Evolutionary conservation across 2,797 vertebrate species (phyloP).

Genomic region (Aselliscus stoliczkanus): DNA sequence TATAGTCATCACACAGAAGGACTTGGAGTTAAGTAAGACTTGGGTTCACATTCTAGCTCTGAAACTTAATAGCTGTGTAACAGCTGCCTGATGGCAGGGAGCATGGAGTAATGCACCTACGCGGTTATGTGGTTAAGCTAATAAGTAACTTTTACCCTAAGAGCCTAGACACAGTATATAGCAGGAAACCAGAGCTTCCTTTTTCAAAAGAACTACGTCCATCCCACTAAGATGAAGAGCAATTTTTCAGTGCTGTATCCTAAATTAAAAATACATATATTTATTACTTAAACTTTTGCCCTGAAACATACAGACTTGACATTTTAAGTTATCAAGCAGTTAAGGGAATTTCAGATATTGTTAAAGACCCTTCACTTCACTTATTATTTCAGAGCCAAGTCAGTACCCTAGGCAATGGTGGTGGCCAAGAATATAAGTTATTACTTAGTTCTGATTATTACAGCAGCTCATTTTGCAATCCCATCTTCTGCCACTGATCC

Average conservation of each 20-base stretch:
- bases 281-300: background rate
- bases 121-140: background rate
- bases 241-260: background rate
- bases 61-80: background rate
- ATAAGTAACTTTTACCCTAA: background rate
- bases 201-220: background rate
- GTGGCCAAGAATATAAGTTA: background rate
- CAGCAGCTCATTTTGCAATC: background rate
- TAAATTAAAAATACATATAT: background rate
- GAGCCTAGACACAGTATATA: background rate
- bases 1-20: background rate
- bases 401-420: background rate
- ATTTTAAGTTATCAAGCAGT: background rate
- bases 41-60: background rate
- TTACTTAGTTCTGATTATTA: background rate
- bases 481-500: background rate
- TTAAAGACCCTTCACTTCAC: background rate
- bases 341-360: background rate
- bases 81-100: background rate
- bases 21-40: background rate
- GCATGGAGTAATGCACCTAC: background rate
- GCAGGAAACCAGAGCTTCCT: conserved; percentile 1
- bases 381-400: background rate
- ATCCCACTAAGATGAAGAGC: background rate
- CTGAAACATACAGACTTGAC: background rate